These are phyloP conservation scores for Arothron firmamentum DNA, from an alignment of 2,113 vertebrate species.

Conservation along the genomic window DNA sequence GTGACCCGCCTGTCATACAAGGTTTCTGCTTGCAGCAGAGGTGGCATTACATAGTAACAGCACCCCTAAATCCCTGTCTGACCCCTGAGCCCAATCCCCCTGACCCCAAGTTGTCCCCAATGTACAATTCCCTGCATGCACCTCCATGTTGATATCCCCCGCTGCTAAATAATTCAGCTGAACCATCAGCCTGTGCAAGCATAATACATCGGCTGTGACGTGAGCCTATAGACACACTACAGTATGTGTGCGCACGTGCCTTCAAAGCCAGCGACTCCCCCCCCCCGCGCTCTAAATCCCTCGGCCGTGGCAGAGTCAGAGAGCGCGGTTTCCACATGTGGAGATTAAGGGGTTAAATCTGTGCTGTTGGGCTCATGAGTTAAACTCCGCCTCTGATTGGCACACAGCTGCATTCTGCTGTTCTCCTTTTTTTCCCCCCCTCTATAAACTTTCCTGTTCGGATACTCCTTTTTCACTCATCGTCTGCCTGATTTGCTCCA, in stretches of 20 bases:
- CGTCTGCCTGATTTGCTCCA: not conserved
- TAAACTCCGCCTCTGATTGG: conserved; percentile 38
- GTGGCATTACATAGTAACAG: conserved; percentile 40
- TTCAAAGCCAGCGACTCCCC: conserved; percentile 25
- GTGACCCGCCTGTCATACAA: conserved; percentile 52
- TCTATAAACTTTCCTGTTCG: conserved; percentile 6
- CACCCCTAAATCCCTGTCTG: conserved; percentile 21
- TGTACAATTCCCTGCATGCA: conserved; percentile 3
- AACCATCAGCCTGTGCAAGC: not conserved
- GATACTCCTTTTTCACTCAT: not conserved
- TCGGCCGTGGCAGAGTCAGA: conserved; percentile 16
- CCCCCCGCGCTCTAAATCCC: conserved; percentile 2
- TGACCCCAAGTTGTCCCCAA: conserved; percentile 23
- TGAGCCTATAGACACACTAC: conserved; percentile 1
- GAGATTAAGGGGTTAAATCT: conserved; percentile 51
- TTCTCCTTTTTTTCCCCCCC: conserved; percentile 12
- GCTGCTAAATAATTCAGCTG: conserved; percentile 13
- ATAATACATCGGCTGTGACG: not conserved
- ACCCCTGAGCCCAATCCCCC: conserved; percentile 45
- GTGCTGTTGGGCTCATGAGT: conserved; percentile 29
- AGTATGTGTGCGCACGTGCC: conserved; percentile 21
- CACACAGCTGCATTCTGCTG: conserved; percentile 40
- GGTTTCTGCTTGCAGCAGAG: conserved; percentile 53
- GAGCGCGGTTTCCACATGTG: conserved; percentile 14
- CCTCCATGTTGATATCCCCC: conserved; percentile 21